A percentile compares a stretch with the other conserved stretches of the same genome.
phyloP scores from a whole-genome alignment of 1,140 invertebrate genomes.

The Metopolophium dirhodum region DNA sequence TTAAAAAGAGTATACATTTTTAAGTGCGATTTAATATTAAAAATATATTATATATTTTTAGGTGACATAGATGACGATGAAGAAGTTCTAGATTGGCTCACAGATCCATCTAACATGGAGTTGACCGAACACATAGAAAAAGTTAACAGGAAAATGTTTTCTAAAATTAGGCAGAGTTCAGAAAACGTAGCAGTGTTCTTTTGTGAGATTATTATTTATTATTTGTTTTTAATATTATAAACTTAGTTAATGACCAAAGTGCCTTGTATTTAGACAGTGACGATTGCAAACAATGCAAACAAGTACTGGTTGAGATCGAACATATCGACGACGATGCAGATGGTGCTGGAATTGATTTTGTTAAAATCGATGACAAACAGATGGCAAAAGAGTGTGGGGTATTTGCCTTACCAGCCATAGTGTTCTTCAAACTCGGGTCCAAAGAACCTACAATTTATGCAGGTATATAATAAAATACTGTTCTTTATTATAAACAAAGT shows the following conservation, averaged over 20 bases:
- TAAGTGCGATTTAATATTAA: neutral
- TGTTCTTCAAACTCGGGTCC: slow-evolving; percentile 86
- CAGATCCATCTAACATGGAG: slow-evolving; percentile 93
- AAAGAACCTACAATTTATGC: slow-evolving; percentile 94
- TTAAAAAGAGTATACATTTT: neutral
- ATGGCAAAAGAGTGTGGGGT: slow-evolving; percentile 87
- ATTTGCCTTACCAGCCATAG: slow-evolving; percentile 85
- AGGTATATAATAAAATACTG: slow-evolving; percentile 66
- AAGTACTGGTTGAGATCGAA: slow-evolving; percentile 86
- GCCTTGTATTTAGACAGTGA: slow-evolving; percentile 75
- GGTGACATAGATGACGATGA: slow-evolving; percentile 90
- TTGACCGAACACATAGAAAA: slow-evolving; percentile 91
- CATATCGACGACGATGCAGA: slow-evolving; percentile 94
- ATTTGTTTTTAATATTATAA: neutral
- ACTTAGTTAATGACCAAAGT: neutral
- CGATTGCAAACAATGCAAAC: slow-evolving; percentile 91
- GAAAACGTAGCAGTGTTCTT: slow-evolving; percentile 95
- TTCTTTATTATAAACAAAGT: neutral
- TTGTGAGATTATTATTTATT: slow-evolving; percentile 71
- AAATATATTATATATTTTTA: slow-evolving; percentile 59
- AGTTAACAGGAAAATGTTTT: slow-evolving; percentile 92
- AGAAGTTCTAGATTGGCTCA: slow-evolving; percentile 92
- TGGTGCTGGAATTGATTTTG: slow-evolving; percentile 90
- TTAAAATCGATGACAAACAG: slow-evolving; percentile 87
- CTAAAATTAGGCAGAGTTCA: slow-evolving; percentile 86